Percentiles rank a stretch among this genome's conserved stretches.
These are phyloP conservation scores for Ericerus pela DNA, from an alignment of 1,140 invertebrate species.

Conservation along the genomic window DNA sequence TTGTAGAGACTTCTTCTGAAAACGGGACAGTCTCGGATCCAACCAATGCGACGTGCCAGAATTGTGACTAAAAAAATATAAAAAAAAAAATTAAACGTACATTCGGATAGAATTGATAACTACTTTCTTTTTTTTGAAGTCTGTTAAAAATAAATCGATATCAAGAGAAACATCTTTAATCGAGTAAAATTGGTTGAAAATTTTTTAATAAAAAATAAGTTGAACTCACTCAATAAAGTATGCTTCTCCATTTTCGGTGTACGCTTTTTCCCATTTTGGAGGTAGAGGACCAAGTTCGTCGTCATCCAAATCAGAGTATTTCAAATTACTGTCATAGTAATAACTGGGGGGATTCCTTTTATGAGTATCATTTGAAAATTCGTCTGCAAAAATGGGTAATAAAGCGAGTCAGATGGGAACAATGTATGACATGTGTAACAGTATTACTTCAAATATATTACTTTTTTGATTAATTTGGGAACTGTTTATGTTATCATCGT, in stretches of 20 bases:
- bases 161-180: too few relatives aligned
- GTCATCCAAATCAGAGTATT: constrained; percentile 28
- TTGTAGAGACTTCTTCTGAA: constrained; percentile 77
- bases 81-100: constrained; percentile 23
- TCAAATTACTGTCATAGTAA: neutral
- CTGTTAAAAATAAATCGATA: too few relatives aligned
- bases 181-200: too few relatives aligned
- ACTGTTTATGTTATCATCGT: constrained; percentile 7
- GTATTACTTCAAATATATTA: neutral
- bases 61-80: constrained; percentile 74
- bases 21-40: constrained; percentile 75
- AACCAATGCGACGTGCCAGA: constrained; percentile 91
- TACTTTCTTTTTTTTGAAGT: too few relatives aligned
- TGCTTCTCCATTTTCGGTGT: constrained; percentile 85
- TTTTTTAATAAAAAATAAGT: too few relatives aligned
- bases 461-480: neutral
- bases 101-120: too few relatives aligned
- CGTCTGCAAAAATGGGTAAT: neutral
- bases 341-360: constrained; percentile 1
- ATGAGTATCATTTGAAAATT: neutral
- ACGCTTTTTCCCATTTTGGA: constrained; percentile 92
- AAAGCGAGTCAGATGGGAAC: neutral
- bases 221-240: constrained; percentile 97
- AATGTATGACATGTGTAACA: neutral
- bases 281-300: constrained; percentile 66